A percentile compares a stretch with the other conserved stretches of the same genome.
These are phyloP conservation scores for Hypsibius dujardini DNA, from an alignment of 1,140 invertebrate genomes.

Conservation along the genomic window DNA sequence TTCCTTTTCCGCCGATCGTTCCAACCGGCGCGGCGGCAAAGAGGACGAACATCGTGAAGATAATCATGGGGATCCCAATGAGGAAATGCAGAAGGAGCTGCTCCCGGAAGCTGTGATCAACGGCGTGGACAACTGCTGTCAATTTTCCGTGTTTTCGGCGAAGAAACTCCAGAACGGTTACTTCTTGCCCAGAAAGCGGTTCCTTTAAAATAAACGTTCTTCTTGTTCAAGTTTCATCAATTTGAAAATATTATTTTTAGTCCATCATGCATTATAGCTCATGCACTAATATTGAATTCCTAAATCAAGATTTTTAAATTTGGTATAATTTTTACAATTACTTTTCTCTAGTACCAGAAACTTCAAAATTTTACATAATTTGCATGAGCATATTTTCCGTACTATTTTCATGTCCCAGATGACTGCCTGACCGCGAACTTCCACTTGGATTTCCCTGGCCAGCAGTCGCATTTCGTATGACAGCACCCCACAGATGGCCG, in stretches of 20 bases:
- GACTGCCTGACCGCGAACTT: neutral
- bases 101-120: neutral
- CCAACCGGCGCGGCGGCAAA: neutral
- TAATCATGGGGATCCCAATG: neutral
- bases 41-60: neutral
- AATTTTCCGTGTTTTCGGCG: neutral
- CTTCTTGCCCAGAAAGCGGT: slow-evolving; percentile 2
- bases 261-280: no score
- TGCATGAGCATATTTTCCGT: neutral
- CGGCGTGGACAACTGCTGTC: neutral
- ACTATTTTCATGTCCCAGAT: slow-evolving; percentile 6
- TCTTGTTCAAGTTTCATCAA: no score
- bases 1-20: neutral
- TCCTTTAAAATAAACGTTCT: neutral
- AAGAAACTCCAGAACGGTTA: neutral
- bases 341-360: no score
- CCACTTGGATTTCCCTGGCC: neutral
- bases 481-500: neutral
- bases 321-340: no score
- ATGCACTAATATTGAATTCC: no score
- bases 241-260: no score
- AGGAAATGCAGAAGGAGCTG: neutral
- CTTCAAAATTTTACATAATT: no score
- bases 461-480: neutral
- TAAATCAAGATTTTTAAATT: no score